Evolutionary conservation across 2,113 vertebrate species (phyloP).

Genomic region (Epinephelus cyanopodus): DNA sequence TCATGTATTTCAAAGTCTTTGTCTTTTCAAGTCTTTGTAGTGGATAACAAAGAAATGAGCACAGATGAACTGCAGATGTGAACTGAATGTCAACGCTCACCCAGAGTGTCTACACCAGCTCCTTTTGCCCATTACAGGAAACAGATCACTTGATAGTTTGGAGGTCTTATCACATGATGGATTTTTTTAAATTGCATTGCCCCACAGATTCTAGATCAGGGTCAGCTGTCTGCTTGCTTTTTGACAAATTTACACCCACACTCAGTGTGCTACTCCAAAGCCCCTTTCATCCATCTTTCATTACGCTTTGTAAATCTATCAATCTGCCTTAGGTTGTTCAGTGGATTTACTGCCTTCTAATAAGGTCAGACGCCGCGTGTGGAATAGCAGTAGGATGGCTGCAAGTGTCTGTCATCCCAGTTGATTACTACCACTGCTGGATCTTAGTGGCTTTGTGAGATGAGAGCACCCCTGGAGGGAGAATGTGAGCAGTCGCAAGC

Average conservation of each 20-base stretch:
- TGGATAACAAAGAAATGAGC: not conserved
- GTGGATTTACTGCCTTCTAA: not conserved
- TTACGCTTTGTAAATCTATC: not conserved
- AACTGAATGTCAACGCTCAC: not conserved
- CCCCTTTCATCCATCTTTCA: not conserved
- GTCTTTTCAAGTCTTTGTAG: not conserved
- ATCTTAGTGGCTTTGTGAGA: not conserved
- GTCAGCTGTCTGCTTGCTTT: accelerated
- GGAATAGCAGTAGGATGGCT: not conserved
- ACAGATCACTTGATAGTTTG: not conserved
- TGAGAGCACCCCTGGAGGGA: not conserved
- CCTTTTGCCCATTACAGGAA: not conserved
- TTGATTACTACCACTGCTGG: not conserved
- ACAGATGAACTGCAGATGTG: not conserved
- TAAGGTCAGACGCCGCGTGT: not conserved
- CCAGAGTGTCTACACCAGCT: not conserved
- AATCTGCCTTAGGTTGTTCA: not conserved
- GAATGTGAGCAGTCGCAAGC: not conserved
- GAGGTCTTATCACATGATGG: not conserved
- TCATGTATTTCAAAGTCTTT: not conserved
- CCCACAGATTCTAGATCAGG: not conserved
- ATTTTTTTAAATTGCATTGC: not conserved
- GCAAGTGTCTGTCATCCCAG: not conserved
- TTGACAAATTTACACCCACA: not conserved
- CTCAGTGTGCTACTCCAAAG: not conserved